Conservation (phyloP, 2,113 vertebrate genomes). For the Pseudorectes ferrugineus region DNA sequence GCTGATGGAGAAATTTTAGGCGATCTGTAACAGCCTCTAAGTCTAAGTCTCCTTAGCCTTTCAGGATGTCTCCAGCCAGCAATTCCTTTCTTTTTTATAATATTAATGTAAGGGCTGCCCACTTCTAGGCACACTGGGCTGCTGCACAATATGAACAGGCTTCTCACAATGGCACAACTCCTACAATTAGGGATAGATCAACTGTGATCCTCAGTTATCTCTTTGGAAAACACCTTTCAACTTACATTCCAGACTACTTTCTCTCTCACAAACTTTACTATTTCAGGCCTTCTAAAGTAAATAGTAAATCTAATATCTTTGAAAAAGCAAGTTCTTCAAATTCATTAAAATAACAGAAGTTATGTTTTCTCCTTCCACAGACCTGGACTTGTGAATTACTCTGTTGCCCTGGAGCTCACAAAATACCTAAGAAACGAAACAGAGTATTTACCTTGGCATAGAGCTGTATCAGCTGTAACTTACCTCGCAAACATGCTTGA, state of each 20-base stretch:
- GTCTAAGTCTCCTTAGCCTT: background rate
- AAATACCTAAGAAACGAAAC: slow-evolving; percentile 79
- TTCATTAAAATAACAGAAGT: background rate
- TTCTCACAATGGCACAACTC: background rate
- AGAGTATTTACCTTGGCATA: slow-evolving; percentile 85
- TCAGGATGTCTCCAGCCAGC: background rate
- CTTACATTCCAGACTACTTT: background rate
- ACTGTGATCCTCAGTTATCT: background rate
- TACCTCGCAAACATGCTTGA: slow-evolving; percentile 87
- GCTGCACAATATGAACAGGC: background rate
- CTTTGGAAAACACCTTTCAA: background rate
- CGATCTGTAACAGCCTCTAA: background rate
- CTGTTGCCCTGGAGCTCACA: slow-evolving; percentile 79
- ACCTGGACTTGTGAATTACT: slow-evolving; percentile 80
- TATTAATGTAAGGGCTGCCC: background rate
- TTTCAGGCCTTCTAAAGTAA: background rate
- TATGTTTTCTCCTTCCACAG: slow-evolving; percentile 66
- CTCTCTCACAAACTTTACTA: background rate
- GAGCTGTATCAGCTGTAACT: slow-evolving; percentile 75
- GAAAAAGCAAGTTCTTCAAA: background rate
- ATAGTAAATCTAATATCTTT: background rate
- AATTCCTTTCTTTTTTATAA: background rate
- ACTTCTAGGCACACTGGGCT: background rate
- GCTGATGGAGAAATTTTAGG: background rate
- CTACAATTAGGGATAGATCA: background rate